Base-by-base conservation (phyloP, 2,888 invertebrate genomes). In the Noctua comes region DNA sequence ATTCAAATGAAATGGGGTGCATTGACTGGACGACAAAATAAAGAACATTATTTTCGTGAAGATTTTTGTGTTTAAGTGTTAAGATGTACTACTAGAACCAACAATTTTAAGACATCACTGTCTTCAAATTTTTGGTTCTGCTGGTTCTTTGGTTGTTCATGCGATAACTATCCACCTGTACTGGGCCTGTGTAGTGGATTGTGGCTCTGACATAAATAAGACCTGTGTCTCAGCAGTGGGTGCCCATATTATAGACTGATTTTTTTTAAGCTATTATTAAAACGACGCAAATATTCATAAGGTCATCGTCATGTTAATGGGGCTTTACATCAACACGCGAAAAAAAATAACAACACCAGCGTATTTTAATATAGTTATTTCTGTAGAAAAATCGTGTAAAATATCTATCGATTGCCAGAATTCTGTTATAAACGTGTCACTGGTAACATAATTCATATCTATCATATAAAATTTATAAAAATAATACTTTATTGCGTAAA, bases 341-440 rank as follows among this genome's bases (percentile, higher is more conserved):
- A 31, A 59, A 59, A 31, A 40, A 73, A 59, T 54, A 57, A 71
- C 48, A 71, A 31, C 21, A 79, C n/a, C 6, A 51, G 0, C 4
- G 21, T 24, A 54, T 8, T 80, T 43, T 51, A 24, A 31, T 36
- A 40, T 48, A 10, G 5, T 18, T 36, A n/a, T 72, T 81, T 73
- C 65, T 8, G n/a, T 51, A 24, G 24, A 73, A 80, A 73, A 80
- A 40, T n/a, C 16, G 10, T 65, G 64, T 65, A 27, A 69, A 40
- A 59, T 65, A 76, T 57, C 10, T 48, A 69, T 69, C 31, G n/a
- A 80, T 80, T 31, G 77, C 68, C 80, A 83, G 57, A 69, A 69
- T 10, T 27, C 11, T 18, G 57, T 31, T 8, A 69, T 80, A 80
- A 83, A 80, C 48, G 48, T 77, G 83, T 80, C 77, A 76, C 57